Percentiles rank a stretch among this genome's conserved stretches.
Conservation (phyloP, 2,888 invertebrate species). For the Uloborus plumipes region DNA sequence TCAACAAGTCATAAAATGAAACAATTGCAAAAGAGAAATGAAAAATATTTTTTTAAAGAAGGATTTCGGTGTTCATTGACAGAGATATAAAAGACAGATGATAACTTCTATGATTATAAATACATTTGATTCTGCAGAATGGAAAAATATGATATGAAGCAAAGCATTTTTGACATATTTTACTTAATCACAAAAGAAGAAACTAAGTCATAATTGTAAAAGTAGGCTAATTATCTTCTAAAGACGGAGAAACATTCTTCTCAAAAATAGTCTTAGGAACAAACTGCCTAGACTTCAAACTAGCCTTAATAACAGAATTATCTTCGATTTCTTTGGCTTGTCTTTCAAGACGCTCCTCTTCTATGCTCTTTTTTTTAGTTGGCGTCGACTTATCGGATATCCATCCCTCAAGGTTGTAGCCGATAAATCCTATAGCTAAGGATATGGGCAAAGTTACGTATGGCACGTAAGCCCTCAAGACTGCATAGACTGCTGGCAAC, state of each 20-base stretch:
- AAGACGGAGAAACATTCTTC: slow-evolving; percentile 72
- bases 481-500: slow-evolving; percentile 75
- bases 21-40: neutral
- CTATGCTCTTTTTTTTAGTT: slow-evolving; percentile 62
- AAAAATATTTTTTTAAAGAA: neutral
- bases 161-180: too few species aligned
- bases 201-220: neutral
- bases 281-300: slow-evolving; percentile 77
- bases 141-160: too few species aligned
- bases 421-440: slow-evolving; percentile 84
- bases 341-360: slow-evolving; percentile 65
- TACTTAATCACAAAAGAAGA: too few species aligned
- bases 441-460: slow-evolving; percentile 87
- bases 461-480: slow-evolving; percentile 82
- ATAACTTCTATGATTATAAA: neutral
- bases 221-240: neutral
- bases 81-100: too few species aligned
- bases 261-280: slow-evolving; percentile 74
- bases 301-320: slow-evolving; percentile 76
- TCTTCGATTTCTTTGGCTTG: slow-evolving; percentile 60
- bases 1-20: too few species aligned
- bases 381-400: slow-evolving; percentile 63
- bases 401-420: slow-evolving; percentile 83
- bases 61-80: neutral
- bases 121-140: too few species aligned